A percentile compares a stretch with the other conserved stretches of the same genome.
phyloP scores from a whole-genome alignment of 2,797 vertebrate genomes.

The Parauchenoglanis ngamensis region DNA sequence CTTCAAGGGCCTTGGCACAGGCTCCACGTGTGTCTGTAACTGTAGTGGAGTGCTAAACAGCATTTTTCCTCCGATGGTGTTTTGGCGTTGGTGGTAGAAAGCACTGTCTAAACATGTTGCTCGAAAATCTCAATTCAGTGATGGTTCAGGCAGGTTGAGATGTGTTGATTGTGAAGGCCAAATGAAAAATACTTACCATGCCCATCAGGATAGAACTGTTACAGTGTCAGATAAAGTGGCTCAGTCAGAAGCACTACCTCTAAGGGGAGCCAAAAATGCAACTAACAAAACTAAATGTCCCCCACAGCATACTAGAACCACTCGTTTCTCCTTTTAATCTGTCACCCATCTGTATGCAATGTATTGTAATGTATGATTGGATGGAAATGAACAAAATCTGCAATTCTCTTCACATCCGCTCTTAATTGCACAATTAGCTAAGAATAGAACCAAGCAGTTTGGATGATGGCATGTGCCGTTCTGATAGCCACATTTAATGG shows the following conservation, averaged over 20 bases:
- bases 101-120: neutral
- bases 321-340: neutral
- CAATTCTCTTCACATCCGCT: neutral
- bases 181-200: neutral
- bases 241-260: neutral
- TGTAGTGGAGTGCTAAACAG: neutral
- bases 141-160: too few relatives aligned
- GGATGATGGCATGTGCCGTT: conserved; percentile 29
- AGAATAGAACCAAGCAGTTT: conserved; percentile 38
- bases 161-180: neutral
- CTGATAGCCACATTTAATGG: conserved; percentile 32
- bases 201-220: neutral
- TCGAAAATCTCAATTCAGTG: neutral
- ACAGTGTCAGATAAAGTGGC: neutral
- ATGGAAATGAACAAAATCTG: conserved; percentile 8
- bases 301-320: neutral
- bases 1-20: neutral
- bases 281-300: neutral
- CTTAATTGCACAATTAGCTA: conserved; percentile 1
- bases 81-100: neutral
- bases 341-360: neutral
- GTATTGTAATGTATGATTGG: neutral
- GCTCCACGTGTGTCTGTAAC: neutral
- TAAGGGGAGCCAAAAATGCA: neutral
- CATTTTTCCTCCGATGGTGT: neutral